Base-by-base conservation (phyloP, 1,140 invertebrate species). In the Akabosia matsudoensis region DNA sequence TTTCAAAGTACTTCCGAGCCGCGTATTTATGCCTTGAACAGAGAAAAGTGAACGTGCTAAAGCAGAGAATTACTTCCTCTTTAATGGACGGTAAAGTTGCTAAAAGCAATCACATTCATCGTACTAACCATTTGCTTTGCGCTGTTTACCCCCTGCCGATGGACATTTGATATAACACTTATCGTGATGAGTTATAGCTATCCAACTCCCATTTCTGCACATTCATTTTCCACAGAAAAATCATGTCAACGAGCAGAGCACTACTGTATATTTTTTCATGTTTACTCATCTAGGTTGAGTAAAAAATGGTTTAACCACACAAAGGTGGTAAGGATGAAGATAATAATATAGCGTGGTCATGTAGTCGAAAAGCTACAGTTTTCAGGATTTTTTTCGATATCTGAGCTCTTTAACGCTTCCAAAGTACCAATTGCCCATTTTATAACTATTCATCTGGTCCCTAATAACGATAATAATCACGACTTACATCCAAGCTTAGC, bases 401-500 rank as follows among this genome's bases (percentile, higher is more conserved):
- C 61, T 67, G 61, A 67, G 61, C 61, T 72, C 33, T 34, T 45
- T 72, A 14, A 70, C 22, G 18, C 33, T n/a, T n/a, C n/a, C 24
- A 13, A 31, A 18, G 30, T 76, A 72, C 13, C 70, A 76, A 76
- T 76, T 76, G 70, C 73, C 70, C 75, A 76, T 76, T 76, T 30
- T 72, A 76, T 73, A 76, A 61, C 75, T 73, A 56, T 56, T 52
- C 24, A 31, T 67, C 70, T 76, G 70, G 14, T 33, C 67, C 70
- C 56, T 78, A 74, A 78, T 78, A 73, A 78, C 64, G 31, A 76
- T 74, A 54, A 78, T 78, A 77, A 77, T 74, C 61, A 33, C 51
- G 70, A 34, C 61, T 67, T 30, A 30, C 13, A 67, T 30, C 45
- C 4, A n/a, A 3, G 33, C 45, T 45, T 37, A 72, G n/a, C n/a